A percentile compares a stretch with the other conserved stretches of the same genome.
These are phyloP conservation scores for Sakesphorus luctuosus DNA, from an alignment of 2,113 vertebrate species.

Conservation along the genomic window DNA sequence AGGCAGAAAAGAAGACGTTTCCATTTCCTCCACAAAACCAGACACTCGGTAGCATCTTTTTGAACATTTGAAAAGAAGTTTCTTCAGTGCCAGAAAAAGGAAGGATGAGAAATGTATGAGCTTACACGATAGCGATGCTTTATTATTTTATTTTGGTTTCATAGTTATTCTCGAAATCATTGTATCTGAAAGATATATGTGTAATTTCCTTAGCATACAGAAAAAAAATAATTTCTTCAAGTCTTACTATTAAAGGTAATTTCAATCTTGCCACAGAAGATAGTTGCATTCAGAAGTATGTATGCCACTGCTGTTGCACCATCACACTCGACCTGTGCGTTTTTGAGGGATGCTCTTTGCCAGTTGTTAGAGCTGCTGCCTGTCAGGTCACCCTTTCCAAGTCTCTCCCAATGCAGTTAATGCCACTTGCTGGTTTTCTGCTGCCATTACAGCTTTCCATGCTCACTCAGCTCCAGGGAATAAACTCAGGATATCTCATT, in stretches of 20 bases:
- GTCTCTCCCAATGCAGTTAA: not conserved
- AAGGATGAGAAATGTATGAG: not conserved
- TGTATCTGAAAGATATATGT: not conserved
- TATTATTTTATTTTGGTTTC: not conserved
- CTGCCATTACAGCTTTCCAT: not conserved
- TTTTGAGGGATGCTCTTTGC: accelerated
- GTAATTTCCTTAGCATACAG: not conserved
- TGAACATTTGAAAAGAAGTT: not conserved
- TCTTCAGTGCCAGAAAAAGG: not conserved
- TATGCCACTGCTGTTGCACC: not conserved
- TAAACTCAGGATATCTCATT: not conserved
- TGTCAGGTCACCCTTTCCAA: no score
- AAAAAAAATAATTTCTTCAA: not conserved
- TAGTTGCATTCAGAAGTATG: not conserved
- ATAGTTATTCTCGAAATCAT: not conserved
- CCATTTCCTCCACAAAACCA: not conserved
- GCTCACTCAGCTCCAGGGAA: accelerated
- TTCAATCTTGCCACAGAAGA: not conserved
- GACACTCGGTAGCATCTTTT: not conserved
- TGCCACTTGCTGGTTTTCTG: not conserved
- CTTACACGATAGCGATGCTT: not conserved
- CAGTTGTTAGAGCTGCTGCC: not conserved
- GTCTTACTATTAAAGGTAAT: not conserved
- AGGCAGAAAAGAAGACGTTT: not conserved
- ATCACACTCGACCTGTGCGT: accelerated